A percentile compares a stretch with the other conserved stretches of the same genome.
These are phyloP conservation scores for Caenorhabditis remanei DNA, from an alignment of 1,140 invertebrate genomes.

Conservation along the genomic window DNA sequence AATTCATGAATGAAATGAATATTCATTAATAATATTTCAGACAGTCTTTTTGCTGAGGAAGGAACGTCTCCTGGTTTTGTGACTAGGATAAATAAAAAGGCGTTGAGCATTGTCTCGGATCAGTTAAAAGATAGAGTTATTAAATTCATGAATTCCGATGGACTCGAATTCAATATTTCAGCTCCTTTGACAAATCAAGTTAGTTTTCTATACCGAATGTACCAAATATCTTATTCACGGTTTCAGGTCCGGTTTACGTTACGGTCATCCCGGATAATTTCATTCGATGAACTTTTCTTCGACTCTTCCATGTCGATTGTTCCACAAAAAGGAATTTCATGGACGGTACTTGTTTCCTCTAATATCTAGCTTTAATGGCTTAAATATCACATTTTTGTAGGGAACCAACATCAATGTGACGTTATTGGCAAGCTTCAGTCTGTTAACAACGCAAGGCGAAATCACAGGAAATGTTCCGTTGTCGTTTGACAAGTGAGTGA, in stretches of 20 bases:
- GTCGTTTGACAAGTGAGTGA: constrained; percentile 73
- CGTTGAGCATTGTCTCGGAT: constrained; percentile 66
- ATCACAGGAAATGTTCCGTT: constrained; percentile 74
- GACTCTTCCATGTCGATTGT: constrained; percentile 68
- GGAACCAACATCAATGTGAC: constrained; percentile 72
- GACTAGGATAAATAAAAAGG: constrained; percentile 66
- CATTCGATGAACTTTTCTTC: constrained; percentile 67
- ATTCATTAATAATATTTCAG: constrained; percentile 44
- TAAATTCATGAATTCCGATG: constrained; percentile 74
- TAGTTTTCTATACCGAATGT: neutral
- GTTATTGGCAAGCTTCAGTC: constrained; percentile 68
- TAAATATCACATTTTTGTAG: constrained; percentile 54
- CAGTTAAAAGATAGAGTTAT: constrained; percentile 73
- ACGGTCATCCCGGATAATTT: constrained; percentile 65
- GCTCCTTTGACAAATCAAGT: constrained; percentile 68
- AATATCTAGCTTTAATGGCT: neutral
- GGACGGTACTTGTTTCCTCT: constrained; percentile 67
- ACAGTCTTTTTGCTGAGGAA: constrained; percentile 69
- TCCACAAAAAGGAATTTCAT: constrained; percentile 68
- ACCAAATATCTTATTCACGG: neutral
- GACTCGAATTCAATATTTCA: constrained; percentile 72
- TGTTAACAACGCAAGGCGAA: constrained; percentile 67
- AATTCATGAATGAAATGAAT: neutral
- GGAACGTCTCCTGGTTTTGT: constrained; percentile 68
- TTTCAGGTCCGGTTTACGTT: constrained; percentile 70